Evolutionary conservation across 2,113 vertebrate species (phyloP).

Genomic region (Octodon degus): DNA sequence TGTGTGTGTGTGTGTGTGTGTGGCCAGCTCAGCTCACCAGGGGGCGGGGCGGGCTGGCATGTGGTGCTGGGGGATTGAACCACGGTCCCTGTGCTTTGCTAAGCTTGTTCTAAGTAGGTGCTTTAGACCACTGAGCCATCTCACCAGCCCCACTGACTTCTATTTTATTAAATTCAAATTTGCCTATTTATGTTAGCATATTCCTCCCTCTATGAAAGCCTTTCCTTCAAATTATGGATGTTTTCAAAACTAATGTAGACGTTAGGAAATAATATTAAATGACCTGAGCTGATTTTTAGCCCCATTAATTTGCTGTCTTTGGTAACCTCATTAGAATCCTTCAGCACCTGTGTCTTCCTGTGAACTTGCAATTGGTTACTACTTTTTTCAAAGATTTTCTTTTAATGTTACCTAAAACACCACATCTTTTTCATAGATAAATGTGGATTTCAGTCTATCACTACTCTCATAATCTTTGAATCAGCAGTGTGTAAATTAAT

Average conservation of each 20-base stretch:
- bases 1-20: too few species aligned
- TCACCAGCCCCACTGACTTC: too few species aligned
- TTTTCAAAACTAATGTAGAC: not conserved
- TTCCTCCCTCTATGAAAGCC: not conserved
- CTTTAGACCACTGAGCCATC: too few species aligned
- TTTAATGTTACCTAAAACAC: conserved; percentile 52
- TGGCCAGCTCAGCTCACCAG: too few species aligned
- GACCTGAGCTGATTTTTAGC: not conserved
- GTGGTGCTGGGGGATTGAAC: too few species aligned
- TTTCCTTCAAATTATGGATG: not conserved
- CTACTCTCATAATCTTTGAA: conserved; percentile 53
- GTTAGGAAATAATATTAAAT: not conserved
- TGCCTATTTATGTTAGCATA: not conserved
- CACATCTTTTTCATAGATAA: conserved; percentile 52
- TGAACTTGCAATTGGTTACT: not conserved
- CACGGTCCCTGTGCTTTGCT: too few species aligned
- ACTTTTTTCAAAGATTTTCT: conserved; percentile 23
- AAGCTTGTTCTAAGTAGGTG: too few species aligned
- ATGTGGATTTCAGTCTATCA: conserved; percentile 60
- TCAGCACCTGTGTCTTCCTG: not conserved
- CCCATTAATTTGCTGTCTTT: not conserved
- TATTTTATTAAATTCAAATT: not conserved
- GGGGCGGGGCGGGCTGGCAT: too few species aligned
- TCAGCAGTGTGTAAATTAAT: conserved; percentile 59
- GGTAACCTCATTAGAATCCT: not conserved